Conservation (phyloP, 2,797 vertebrate species). For the Rhinoraja longicauda region DNA sequence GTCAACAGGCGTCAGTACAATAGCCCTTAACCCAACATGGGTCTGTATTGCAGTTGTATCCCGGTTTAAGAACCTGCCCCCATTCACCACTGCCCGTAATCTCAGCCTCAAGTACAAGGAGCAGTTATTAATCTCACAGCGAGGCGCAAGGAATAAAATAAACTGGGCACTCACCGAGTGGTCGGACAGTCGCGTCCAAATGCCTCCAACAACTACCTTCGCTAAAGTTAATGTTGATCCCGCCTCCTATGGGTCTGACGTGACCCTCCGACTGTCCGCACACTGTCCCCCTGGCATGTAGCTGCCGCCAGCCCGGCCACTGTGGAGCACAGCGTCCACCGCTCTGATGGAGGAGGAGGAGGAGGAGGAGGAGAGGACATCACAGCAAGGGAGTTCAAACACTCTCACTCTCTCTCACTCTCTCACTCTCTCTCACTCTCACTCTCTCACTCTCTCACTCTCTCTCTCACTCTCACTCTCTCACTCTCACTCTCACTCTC, state of each 20-base stretch:
- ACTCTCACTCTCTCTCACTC: background rate
- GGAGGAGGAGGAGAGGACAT: no score
- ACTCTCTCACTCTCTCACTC: no score
- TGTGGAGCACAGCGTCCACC: constrained; percentile 25
- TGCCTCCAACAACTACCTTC: background rate
- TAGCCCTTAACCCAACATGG: background rate
- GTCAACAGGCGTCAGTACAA: background rate
- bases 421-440: no score
- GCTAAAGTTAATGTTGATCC: background rate
- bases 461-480: no score
- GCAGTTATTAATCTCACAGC: background rate
- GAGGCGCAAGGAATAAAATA: background rate
- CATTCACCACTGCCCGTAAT: no score
- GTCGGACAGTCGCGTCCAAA: background rate
- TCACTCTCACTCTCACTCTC: no score
- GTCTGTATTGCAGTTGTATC: background rate
- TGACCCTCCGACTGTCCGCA: background rate
- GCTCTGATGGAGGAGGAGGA: constrained; percentile 1
- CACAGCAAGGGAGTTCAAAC: background rate
- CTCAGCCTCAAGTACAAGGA: background rate
- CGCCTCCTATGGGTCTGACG: constrained; percentile 26
- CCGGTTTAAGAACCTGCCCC: background rate
- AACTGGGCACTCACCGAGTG: background rate
- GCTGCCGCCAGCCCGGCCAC: background rate
- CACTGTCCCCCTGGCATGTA: background rate